These are phyloP conservation scores for Musca domestica DNA, from an alignment of 1,140 invertebrate species.

Conservation along the genomic window DNA sequence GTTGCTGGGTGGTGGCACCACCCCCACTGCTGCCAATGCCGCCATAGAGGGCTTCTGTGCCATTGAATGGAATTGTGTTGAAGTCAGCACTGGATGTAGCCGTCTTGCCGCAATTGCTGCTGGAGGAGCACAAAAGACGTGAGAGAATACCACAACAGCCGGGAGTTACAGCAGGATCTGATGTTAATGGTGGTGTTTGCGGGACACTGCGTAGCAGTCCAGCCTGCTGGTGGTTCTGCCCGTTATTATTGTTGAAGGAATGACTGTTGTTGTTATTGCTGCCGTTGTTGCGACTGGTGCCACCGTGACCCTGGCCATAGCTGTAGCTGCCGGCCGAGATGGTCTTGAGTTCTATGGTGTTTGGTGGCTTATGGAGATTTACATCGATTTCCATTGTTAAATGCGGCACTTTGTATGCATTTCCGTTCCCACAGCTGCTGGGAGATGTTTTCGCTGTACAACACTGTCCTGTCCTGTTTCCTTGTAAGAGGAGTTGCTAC, in stretches of 20 bases:
- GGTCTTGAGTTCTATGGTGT: slow-evolving; percentile 47
- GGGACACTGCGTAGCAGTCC: background rate
- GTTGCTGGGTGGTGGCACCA: slow-evolving; percentile 15
- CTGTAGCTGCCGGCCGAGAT: slow-evolving; percentile 46
- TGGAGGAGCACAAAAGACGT: slow-evolving; percentile 40
- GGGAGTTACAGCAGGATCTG: slow-evolving; percentile 19
- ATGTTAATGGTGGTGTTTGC: background rate
- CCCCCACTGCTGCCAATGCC: background rate
- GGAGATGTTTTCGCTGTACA: background rate
- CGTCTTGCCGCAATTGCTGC: slow-evolving; percentile 38
- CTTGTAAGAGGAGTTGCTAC: background rate
- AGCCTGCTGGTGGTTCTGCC: background rate
- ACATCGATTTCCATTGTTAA: slow-evolving; percentile 33
- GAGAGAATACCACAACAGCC: slow-evolving; percentile 49
- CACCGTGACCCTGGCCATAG: slow-evolving; percentile 26
- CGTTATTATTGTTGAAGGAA: background rate
- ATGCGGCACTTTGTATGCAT: slow-evolving; percentile 28
- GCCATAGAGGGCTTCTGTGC: background rate
- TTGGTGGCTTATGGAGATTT: slow-evolving; percentile 26
- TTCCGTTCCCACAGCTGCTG: slow-evolving; percentile 2
- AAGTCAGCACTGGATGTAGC: slow-evolving; percentile 39
- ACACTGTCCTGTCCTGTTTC: background rate
- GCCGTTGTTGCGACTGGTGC: background rate
- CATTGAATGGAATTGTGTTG: background rate
- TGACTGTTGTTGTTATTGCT: slow-evolving; percentile 13